Evolutionary conservation across 2,888 invertebrate species (phyloP).

Genomic region (Euclidia mi): DNA sequence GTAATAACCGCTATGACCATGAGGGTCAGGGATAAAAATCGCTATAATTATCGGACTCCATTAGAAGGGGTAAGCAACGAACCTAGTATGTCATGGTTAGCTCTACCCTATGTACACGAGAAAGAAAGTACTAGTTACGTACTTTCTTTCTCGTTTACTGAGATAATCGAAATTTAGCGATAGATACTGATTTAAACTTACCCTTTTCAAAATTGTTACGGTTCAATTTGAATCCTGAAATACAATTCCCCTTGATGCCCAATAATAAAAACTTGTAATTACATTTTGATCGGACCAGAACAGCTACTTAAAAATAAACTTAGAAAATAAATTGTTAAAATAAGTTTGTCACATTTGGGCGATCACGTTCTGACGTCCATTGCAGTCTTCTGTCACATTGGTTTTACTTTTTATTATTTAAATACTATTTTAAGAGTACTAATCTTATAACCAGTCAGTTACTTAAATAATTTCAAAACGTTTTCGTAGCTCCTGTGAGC

Average conservation of each 20-base stretch:
- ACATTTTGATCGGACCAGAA: slow-evolving; percentile 57
- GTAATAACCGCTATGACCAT: too few relatives aligned
- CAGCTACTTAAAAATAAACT: slow-evolving; percentile 28
- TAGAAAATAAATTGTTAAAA: slow-evolving; percentile 22
- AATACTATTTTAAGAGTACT: too few relatives aligned
- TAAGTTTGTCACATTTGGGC: slow-evolving; percentile 39
- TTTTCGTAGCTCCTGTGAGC: too few relatives aligned
- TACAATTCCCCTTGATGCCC: neutral
- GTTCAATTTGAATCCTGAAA: neutral
- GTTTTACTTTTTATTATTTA: slow-evolving; percentile 11
- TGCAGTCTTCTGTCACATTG: slow-evolving; percentile 12
- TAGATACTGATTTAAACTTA: slow-evolving; percentile 12
- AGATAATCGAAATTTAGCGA: too few relatives aligned
- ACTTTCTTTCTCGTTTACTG: too few relatives aligned
- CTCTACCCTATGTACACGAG: too few relatives aligned
- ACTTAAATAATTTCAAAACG: neutral
- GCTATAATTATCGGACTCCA: too few relatives aligned
- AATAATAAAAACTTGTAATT: slow-evolving; percentile 54
- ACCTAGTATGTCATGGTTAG: too few relatives aligned
- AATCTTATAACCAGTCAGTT: neutral
- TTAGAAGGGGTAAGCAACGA: too few relatives aligned
- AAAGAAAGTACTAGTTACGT: too few relatives aligned
- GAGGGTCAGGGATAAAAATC: too few relatives aligned
- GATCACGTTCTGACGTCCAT: slow-evolving; percentile 15
- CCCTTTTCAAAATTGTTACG: slow-evolving; percentile 21